phyloP scores from a whole-genome alignment of 2,797 vertebrate genomes.

The Epinephelus malabaricus region DNA sequence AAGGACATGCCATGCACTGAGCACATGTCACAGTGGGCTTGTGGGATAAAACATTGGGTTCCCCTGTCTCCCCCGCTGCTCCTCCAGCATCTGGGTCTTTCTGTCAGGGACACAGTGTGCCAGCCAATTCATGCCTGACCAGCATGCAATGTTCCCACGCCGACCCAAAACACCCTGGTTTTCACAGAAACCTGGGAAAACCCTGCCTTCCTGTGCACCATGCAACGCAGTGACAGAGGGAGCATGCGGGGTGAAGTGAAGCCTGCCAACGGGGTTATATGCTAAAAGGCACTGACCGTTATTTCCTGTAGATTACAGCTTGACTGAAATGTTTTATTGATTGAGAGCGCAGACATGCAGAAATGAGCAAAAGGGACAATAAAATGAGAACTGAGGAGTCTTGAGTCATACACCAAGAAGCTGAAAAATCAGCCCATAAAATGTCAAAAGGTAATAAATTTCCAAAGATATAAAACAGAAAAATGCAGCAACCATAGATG shows the following conservation, averaged over 20 bases:
- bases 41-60: conserved; percentile 41
- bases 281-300: conserved; percentile 34
- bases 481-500: neutral
- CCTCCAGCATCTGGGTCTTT: conserved; percentile 53
- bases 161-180: conserved; percentile 31
- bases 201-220: conserved; percentile 31
- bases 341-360: conserved; percentile 9
- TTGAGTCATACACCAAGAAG: neutral
- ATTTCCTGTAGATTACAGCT: conserved; percentile 42
- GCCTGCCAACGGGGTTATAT: conserved; percentile 56
- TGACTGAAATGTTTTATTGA: conserved; percentile 29
- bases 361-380: neutral
- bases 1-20: conserved; percentile 48
- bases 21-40: conserved; percentile 51
- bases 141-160: conserved; percentile 46
- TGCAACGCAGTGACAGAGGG: conserved; percentile 24
- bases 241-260: neutral
- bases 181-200: conserved; percentile 65
- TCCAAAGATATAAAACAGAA: neutral
- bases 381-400: neutral
- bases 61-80: conserved; percentile 34
- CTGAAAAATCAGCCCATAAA: neutral
- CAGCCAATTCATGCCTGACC: conserved; percentile 57
- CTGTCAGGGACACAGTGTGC: conserved; percentile 71
- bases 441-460: neutral